phyloP scores from a whole-genome alignment of 1,140 invertebrate genomes.

The Protaetia brevitarsis region DNA sequence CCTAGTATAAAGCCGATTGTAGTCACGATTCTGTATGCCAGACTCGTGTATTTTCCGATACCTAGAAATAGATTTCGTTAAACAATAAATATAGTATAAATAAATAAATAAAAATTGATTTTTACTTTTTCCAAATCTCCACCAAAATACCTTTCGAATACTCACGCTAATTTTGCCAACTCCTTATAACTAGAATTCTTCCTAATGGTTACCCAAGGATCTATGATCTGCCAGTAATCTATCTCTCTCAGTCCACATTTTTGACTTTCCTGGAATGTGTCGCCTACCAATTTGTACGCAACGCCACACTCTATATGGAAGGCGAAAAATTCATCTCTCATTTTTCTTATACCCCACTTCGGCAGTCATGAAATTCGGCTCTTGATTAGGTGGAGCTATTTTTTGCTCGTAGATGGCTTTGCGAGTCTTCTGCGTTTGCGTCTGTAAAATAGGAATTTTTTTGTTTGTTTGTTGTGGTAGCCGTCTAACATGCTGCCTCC shows the following conservation, averaged over 20 bases:
- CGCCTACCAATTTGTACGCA: constrained; percentile 58
- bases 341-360: constrained; percentile 55
- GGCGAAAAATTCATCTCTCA: constrained; percentile 59
- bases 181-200: constrained; percentile 59
- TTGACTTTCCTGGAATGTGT: constrained; percentile 60
- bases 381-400: constrained; percentile 54
- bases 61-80: constrained; percentile 40
- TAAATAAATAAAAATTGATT: constrained; percentile 3
- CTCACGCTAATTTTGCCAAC: constrained; percentile 59
- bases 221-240: constrained; percentile 54
- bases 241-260: constrained; percentile 63
- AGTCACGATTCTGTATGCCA: constrained; percentile 55
- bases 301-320: constrained; percentile 59
- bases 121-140: not conserved
- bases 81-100: not conserved
- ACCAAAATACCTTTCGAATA: constrained; percentile 1
- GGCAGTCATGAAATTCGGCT: constrained; percentile 54
- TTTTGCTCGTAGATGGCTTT: constrained; percentile 59
- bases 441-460: no score
- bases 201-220: constrained; percentile 55
- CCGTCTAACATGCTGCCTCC: no score
- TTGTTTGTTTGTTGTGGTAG: not conserved
- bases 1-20: constrained; percentile 53
- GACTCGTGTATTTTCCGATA: constrained; percentile 56
- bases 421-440: constrained; percentile 29